Percentiles rank a stretch among this genome's conserved stretches.
These are phyloP conservation scores for Asobara japonica DNA, from an alignment of 1,140 invertebrate species.

Conservation along the genomic window DNA sequence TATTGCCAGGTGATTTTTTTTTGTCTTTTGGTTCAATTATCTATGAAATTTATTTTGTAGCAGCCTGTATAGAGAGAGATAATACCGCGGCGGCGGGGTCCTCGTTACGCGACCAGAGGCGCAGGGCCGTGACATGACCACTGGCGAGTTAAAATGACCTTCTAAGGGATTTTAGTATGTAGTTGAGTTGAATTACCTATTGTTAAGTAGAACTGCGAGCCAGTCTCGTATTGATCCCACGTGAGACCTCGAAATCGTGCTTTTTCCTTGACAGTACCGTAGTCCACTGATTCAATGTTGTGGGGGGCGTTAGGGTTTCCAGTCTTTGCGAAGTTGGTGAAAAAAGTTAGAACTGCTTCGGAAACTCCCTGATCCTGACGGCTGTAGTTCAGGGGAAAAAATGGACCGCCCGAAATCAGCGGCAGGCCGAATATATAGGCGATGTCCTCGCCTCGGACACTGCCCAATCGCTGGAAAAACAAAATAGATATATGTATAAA, in stretches of 20 bases:
- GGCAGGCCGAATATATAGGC: conserved; percentile 89
- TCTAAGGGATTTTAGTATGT: too few species aligned
- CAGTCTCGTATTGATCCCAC: conserved; percentile 80
- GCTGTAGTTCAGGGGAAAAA: conserved; percentile 78
- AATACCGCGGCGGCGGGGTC: too few species aligned
- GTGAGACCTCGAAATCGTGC: conserved; percentile 69
- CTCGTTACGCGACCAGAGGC: too few species aligned
- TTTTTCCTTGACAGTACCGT: conserved; percentile 70
- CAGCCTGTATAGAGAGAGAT: too few species aligned
- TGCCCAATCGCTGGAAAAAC: conserved; percentile 76
- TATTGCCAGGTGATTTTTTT: too few species aligned
- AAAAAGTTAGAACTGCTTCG: conserved; percentile 78
- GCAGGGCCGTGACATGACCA: too few species aligned
- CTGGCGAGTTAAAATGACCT: too few species aligned
- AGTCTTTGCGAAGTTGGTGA: conserved; percentile 80
- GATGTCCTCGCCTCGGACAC: conserved; percentile 85
- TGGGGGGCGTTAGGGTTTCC: conserved; percentile 77
- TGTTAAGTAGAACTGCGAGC: conserved; percentile 80
- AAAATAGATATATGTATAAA: too few species aligned
- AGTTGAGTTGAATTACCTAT: conserved; percentile 76
- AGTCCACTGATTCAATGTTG: conserved; percentile 67
- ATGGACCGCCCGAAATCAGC: conserved; percentile 74
- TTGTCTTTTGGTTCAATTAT: too few species aligned
- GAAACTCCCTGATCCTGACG: conserved; percentile 79
- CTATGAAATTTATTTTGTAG: too few species aligned